Evolutionary conservation across 2,888 invertebrate species (phyloP), one percentile per base, ranked within the genome.

Genomic region (Aspidiotus rigidus): DNA sequence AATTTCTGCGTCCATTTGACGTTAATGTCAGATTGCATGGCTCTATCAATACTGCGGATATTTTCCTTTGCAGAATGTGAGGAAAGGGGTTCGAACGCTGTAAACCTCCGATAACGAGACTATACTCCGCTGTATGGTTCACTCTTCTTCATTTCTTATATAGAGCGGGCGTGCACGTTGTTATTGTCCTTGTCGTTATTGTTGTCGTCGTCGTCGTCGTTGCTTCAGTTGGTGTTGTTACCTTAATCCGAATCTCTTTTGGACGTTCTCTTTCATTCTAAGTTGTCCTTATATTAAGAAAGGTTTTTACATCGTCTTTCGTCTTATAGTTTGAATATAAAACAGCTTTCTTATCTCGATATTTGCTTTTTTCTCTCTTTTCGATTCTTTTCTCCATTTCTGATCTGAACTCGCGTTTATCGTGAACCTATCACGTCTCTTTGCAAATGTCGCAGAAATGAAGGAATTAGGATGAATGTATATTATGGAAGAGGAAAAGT

Each of bases 1-100:
- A 69, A 69, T 69, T 69, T 69, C 62, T 69, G 69, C 57, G 69
- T 62, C 62, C 69, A 62, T 62, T 69, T 62, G 69, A 69, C 69
- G 69, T 69, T 69, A 69, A 69, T 62, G 69, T 69, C 69, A 69
- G 69, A 69, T 69, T 69, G 69, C 69, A 69, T 55, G 69, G 69
- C 69, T 69, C 62, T 69, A 62, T 62, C 61, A 69, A 69, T 62
- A 55, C 69, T 61, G 62, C 62, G 69, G 69, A 61, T 69, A 69
- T 66, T 66, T 66, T 64, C 63, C 39, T 13, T 63, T 28, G 53
- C 53, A 49, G 39, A 40, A 17, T n/a, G 59, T 13, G 17, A 44
- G 59, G 57, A 44, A 59, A 56, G 28, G 66, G 64, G 56, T 42
- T 44, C 49, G 56, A 66, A 44, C 59, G 66, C 66, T 66, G 66